Conservation (phyloP, 2,797 vertebrate genomes). For the Brotogeris chrysoptera region DNA sequence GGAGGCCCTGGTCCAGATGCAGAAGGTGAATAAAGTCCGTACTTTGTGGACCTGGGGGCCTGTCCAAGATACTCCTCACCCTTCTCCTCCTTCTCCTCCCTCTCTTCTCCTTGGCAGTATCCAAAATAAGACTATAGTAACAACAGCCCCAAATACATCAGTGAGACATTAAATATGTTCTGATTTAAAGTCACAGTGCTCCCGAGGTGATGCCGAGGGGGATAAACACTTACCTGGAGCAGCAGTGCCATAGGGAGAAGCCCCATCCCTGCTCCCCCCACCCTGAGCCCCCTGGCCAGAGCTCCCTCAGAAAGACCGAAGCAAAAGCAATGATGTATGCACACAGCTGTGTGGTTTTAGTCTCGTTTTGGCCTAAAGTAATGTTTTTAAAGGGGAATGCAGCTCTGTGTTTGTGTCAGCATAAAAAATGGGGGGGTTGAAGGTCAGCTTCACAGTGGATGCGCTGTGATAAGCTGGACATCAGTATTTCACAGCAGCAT, state of each 20-base stretch:
- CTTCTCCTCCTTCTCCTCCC: background rate
- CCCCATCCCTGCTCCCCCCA: background rate
- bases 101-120: background rate
- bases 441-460: background rate
- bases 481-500: background rate
- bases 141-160: background rate
- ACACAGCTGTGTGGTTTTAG: accelerated
- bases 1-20: conserved; percentile 10
- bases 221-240: background rate
- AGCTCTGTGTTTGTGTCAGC: background rate
- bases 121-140: background rate
- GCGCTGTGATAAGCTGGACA: background rate
- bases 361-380: background rate
- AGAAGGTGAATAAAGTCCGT: background rate
- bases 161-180: background rate
- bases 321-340: background rate
- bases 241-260: background rate
- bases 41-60: background rate
- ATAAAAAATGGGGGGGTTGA: background rate
- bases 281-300: background rate
- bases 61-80: background rate
- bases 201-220: background rate
- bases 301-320: background rate
- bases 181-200: background rate
- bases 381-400: background rate